Evolutionary conservation across 2,797 vertebrate species (phyloP).

Genomic region (Pelobates cultripes): DNA sequence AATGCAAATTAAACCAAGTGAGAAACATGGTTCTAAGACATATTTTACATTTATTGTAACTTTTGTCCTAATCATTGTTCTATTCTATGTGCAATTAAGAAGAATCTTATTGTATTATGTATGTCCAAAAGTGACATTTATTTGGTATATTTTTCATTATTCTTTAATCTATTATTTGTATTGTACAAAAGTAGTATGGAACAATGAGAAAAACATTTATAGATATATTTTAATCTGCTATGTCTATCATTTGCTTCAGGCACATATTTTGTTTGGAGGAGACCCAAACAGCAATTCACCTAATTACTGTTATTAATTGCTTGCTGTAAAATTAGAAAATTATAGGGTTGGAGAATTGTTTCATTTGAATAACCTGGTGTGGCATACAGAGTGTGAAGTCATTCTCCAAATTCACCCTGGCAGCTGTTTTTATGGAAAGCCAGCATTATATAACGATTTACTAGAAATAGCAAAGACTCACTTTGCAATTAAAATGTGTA

Average conservation of each 20-base stretch:
- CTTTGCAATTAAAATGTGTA: background rate
- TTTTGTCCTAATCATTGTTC: too few species aligned
- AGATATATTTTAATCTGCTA: background rate
- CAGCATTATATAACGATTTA: background rate
- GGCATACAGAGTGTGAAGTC: background rate
- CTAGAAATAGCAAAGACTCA: background rate
- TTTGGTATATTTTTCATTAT: too few species aligned
- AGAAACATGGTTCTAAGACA: too few species aligned
- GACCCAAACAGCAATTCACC: background rate
- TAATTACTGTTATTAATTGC: background rate
- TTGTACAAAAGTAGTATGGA: background rate
- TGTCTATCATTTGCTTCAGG: background rate
- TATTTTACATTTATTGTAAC: too few species aligned
- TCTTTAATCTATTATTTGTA: too few species aligned
- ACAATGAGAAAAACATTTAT: background rate
- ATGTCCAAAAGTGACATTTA: too few species aligned
- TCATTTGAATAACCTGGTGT: background rate
- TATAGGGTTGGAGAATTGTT: background rate
- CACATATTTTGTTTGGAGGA: background rate
- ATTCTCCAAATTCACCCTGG: background rate
- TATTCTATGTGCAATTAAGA: too few species aligned
- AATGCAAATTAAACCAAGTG: too few species aligned
- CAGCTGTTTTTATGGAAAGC: background rate
- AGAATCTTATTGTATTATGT: too few species aligned
- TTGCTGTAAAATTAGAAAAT: conserved; percentile 3